Evolutionary conservation across 2,797 vertebrate genomes (phyloP), one percentile per base, ranked within the genome.

Genomic region (Ispidina lecontei): DNA sequence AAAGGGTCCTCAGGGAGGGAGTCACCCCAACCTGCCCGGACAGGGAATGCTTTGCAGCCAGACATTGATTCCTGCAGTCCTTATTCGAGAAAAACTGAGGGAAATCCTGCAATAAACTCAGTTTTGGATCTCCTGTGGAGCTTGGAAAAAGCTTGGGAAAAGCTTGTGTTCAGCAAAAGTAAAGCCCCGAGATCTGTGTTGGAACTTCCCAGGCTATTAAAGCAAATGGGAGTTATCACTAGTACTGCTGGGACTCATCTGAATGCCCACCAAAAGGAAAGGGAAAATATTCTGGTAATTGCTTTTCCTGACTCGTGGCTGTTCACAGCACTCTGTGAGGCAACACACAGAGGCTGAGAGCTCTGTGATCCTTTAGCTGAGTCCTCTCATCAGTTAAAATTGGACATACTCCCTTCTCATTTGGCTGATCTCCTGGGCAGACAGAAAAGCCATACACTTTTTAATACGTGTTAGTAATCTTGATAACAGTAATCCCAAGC

Each of bases 121-220:
- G 17, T 71, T 71, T 35, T 84, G 55, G n/a, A 16, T 65, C 54
- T 78, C n/a, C 33, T 1, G 2, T n/a, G 47, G 73, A 82, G 10
- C 35, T 79, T n/a, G n/a, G n/a, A n/a, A n/a, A n/a, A n/a, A n/a
- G n/a, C 33, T 59, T 43, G 43, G 33, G n/a, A 18, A 31, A 62
- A 73, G 4, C 8, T 56, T 28, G 5, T 9, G 28, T n/a, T 43
- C 49, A 74, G 31, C 14, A 20, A 17, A 76, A 68, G 26, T 1
- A 17, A 59, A 55, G 68, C 46, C 43, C 65, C 33, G 51, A 85
- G 51, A 44, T 17, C 13, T 1, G 6, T 2, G 10, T n/a, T 83
- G 1, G 1, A 69, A 43, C 51, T 28, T 59, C 28, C 65, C 2
- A 0, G 46, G 67, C 47, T 51, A 7, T 49, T 52, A 23, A 39